These are phyloP conservation scores for Drosophila mayri DNA, from an alignment of 1,140 invertebrate species.

Conservation along the genomic window DNA sequence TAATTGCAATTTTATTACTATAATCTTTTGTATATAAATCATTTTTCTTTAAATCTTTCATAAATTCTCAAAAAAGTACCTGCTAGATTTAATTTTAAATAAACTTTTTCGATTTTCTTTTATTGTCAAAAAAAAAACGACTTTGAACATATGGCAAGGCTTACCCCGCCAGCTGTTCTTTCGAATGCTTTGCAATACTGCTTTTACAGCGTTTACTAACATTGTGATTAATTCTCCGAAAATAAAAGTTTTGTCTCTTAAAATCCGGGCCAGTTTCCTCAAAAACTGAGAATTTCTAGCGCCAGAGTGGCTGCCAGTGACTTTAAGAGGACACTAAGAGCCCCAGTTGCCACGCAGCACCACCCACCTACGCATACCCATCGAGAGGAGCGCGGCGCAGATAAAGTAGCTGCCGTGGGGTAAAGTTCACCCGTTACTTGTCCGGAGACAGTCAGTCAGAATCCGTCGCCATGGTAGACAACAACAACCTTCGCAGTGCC, in stretches of 20 bases:
- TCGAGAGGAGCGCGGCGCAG: background rate
- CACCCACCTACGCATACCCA: too few species aligned
- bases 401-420: slow-evolving; percentile 32
- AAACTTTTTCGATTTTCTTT: too few species aligned
- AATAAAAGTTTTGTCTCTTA: background rate
- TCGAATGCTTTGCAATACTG: background rate
- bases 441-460: slow-evolving; percentile 33
- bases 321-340: background rate
- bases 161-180: background rate
- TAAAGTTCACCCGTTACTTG: slow-evolving; percentile 68
- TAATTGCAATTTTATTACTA: too few species aligned
- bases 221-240: background rate
- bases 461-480: slow-evolving; percentile 58
- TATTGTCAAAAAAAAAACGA: background rate
- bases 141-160: background rate
- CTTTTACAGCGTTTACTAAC: slow-evolving; percentile 1
- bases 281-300: background rate
- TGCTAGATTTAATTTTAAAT: too few species aligned
- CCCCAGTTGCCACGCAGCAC: background rate
- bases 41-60: too few species aligned
- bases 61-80: too few species aligned
- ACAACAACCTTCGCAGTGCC: slow-evolving; percentile 74
- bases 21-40: too few species aligned
- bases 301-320: background rate
- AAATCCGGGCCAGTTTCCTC: background rate